These are phyloP conservation scores for Mimumesa dahlbomi DNA, from an alignment of 2,888 invertebrate species.

Conservation along the genomic window DNA sequence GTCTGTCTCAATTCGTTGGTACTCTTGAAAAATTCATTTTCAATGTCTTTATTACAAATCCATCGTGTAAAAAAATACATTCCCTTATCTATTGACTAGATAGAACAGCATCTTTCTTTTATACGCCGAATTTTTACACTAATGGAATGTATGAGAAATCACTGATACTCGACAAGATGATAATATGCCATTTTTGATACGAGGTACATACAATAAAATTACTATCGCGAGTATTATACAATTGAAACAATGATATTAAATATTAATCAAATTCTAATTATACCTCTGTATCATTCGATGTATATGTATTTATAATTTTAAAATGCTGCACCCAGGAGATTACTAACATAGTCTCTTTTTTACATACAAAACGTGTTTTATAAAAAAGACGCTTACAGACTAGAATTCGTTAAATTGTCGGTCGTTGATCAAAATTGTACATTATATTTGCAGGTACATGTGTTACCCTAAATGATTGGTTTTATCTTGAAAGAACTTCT, in stretches of 20 bases:
- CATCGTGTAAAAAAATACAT: conserved; percentile 77
- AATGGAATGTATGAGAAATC: conserved; percentile 56
- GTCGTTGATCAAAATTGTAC: not conserved
- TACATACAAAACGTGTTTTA: conserved; percentile 5
- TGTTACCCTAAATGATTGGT: not conserved
- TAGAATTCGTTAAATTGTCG: conserved; percentile 13
- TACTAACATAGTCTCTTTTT: no score
- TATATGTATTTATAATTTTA: no score
- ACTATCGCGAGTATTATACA: conserved; percentile 24
- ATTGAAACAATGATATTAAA: conserved; percentile 13
- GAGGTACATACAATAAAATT: conserved; percentile 1
- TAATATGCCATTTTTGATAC: not conserved
- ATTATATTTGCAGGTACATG: conserved; percentile 42
- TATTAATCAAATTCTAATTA: conserved; percentile 11
- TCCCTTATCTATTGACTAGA: conserved; percentile 78
- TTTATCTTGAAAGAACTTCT: conserved; percentile 24
- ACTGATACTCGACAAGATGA: not conserved
- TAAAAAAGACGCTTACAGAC: conserved; percentile 16
- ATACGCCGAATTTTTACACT: conserved; percentile 46
- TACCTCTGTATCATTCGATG: conserved; percentile 6
- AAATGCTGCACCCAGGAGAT: no score
- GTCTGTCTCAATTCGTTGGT: no score
- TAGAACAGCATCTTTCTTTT: conserved; percentile 50
- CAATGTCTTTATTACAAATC: conserved; percentile 64
- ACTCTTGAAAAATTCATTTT: conserved; percentile 22